Conservation (phyloP, 2,888 invertebrate genomes). For the Linnaemya vulpina region DNA sequence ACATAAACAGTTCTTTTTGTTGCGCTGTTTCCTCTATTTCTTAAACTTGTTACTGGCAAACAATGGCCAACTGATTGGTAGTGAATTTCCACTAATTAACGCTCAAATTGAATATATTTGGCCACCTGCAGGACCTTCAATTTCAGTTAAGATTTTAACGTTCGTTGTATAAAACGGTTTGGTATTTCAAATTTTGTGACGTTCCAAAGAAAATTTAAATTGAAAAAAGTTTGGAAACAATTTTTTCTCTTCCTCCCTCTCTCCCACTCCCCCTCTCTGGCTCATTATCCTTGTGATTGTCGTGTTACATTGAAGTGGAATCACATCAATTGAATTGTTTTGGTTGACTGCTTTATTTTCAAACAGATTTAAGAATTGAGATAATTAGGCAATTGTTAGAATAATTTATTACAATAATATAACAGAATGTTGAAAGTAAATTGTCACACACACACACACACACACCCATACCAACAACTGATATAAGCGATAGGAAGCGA, state of each 20-base stretch:
- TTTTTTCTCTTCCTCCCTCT: background rate
- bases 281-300: no score
- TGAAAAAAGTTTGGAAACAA: background rate
- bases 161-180: conserved; percentile 4
- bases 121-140: conserved; percentile 55
- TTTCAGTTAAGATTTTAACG: conserved; percentile 29
- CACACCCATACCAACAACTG: no score
- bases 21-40: background rate
- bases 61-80: conserved; percentile 79
- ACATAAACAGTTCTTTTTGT: background rate
- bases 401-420: background rate
- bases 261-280: background rate
- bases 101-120: conserved; percentile 57
- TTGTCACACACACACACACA: background rate
- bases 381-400: conserved; percentile 53
- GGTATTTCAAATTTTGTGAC: background rate
- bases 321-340: conserved; percentile 61
- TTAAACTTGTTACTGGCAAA: conserved; percentile 61
- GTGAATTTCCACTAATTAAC: conserved; percentile 80
- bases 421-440: background rate
- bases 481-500: conserved; percentile 11
- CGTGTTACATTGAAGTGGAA: conserved; percentile 33
- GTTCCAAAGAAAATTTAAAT: background rate
- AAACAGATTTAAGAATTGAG: conserved; percentile 43
- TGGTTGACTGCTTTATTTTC: conserved; percentile 59